phyloP scores from a whole-genome alignment of 2,113 vertebrate genomes.

The Pomatostomus ruficeps region DNA sequence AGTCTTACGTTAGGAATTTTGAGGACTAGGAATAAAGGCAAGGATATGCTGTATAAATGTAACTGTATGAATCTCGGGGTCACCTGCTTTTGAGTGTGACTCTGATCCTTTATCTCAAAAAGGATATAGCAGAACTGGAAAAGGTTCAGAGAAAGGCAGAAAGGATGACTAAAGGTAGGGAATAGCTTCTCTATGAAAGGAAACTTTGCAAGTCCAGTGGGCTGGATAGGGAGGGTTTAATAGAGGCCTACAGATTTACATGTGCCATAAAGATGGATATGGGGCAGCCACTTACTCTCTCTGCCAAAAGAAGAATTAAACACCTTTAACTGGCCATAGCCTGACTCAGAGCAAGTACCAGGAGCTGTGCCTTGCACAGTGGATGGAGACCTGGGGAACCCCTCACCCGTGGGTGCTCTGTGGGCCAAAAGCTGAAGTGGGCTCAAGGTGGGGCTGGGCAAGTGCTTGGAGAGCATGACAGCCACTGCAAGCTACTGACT shows the following conservation, averaged over 20 bases:
- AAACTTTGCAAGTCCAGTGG: neutral
- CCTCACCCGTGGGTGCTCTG: rapidly evolving
- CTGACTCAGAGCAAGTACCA: neutral
- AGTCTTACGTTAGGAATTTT: neutral
- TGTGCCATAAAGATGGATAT: neutral
- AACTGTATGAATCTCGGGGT: neutral
- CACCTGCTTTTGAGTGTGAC: neutral
- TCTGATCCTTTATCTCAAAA: neutral
- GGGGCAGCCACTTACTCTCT: neutral
- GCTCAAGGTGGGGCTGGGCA: neutral
- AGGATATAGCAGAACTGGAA: neutral
- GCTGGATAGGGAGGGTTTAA: neutral
- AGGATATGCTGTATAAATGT: neutral
- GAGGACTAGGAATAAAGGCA: neutral
- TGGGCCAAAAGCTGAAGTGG: neutral
- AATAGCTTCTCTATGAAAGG: neutral
- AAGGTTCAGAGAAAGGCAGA: neutral
- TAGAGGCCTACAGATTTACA: rapidly evolving
- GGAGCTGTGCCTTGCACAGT: neutral
- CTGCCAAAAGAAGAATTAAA: neutral
- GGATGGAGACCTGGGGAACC: neutral
- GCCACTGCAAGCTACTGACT: neutral
- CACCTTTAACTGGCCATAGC: neutral
- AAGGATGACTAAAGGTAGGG: neutral
- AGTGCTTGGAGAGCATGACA: neutral